Evolutionary conservation across 1,140 invertebrate species (phyloP), one percentile per base, ranked within the genome.

Genomic region (Drosophila teissieri): DNA sequence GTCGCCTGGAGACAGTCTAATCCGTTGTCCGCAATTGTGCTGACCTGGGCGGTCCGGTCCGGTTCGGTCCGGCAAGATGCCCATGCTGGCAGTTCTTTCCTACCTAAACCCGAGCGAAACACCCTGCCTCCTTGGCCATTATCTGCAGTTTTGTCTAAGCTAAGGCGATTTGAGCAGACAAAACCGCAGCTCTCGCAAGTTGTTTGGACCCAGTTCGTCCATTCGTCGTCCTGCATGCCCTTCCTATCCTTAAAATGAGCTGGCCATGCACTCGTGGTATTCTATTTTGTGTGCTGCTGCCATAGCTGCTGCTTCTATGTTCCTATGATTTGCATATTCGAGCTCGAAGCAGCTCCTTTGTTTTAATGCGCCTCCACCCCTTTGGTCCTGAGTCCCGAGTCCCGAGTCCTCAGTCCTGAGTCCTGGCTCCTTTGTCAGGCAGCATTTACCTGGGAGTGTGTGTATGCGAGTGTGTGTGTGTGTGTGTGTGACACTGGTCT

Each of bases 241-340:
- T 60, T 62, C 24, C 24, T 61, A 31, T 46, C 14, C 49, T n/a
- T 15, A 7, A 19, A 19, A 19, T 45, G 44, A 12, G 17, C 19
- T 19, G 19, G 19, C 11, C 19, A 7, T 24, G 46, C 24, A 49
- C 24, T 51, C n/a, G 60, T 40, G 10, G 60, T 61, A 57, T 72
- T 56, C 65, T 68, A 67, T 78, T 57, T 45, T 65, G 67, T 72
- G 67, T 72, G 51, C 15, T 64, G 53, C 52, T 44, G 57, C 56
- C 46, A 22, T 42, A 19, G 73, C 44, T 55, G 48, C 65, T 79
- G 65, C 77, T 65, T n/a, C 60, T 75, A 65, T 68, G 70, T 83
- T 89, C 80, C 84, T 89, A 89, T 89, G 80, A 89, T 88, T 89
- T 88, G 83, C 83, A 88, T 88, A 89, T 88, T 86, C 72, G 64